These are phyloP conservation scores for Dasypolia templi DNA, from an alignment of 2,888 invertebrate species.

Conservation along the genomic window DNA sequence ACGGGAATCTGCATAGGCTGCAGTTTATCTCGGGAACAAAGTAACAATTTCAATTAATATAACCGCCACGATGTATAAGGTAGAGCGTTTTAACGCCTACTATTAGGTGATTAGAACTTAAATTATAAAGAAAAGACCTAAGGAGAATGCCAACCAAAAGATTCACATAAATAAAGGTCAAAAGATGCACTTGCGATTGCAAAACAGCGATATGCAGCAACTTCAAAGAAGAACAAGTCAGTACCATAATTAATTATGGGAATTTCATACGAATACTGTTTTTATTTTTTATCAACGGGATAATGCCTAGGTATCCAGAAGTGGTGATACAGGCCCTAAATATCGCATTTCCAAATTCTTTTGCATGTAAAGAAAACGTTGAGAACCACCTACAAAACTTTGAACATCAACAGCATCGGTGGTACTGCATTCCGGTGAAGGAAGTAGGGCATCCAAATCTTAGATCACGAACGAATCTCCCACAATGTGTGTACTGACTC, in stretches of 20 bases:
- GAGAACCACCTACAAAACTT: slow-evolving; percentile 50
- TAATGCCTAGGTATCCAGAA: neutral
- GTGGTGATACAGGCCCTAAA: neutral
- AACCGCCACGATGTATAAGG: slow-evolving; percentile 15
- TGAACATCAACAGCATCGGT: slow-evolving; percentile 36
- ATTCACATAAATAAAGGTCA: neutral
- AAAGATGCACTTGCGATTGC: neutral
- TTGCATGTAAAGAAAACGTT: neutral
- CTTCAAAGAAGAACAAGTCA: neutral
- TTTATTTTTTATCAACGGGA: neutral
- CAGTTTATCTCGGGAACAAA: slow-evolving; percentile 53
- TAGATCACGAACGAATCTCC: slow-evolving; percentile 78
- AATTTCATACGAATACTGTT: neutral
- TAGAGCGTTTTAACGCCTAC: slow-evolving; percentile 16
- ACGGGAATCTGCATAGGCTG: slow-evolving; percentile 58
- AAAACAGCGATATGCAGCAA: neutral
- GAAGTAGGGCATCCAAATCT: slow-evolving; percentile 86
- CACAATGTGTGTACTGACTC: slow-evolving; percentile 67
- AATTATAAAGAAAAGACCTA: neutral
- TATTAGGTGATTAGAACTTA: neutral
- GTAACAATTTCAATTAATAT: slow-evolving; percentile 59
- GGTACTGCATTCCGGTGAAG: slow-evolving; percentile 70
- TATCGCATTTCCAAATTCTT: neutral
- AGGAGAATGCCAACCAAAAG: neutral
- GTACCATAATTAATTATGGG: neutral